A percentile compares a stretch with the other conserved stretches of the same genome.
Evolutionary conservation across 2,113 vertebrate species (phyloP).

Genomic region (Cinclus cinclus): DNA sequence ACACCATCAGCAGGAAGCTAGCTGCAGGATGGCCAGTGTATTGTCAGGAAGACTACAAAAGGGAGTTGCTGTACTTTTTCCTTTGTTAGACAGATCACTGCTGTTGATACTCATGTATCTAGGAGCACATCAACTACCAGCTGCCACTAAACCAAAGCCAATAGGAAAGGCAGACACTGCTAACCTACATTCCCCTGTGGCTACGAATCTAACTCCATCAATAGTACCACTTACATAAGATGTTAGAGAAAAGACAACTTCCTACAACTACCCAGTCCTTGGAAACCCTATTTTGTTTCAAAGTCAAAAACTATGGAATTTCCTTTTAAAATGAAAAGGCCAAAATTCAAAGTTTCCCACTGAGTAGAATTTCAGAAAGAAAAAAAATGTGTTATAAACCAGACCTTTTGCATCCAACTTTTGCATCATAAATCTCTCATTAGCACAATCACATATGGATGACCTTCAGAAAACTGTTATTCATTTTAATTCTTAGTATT

Average conservation of each 20-base stretch:
- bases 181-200: not conserved
- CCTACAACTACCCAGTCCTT: not conserved
- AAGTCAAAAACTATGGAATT: not conserved
- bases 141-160: not conserved
- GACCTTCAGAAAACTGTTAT: not conserved
- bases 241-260: not conserved
- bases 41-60: not conserved
- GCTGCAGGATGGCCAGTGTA: not conserved
- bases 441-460: not conserved
- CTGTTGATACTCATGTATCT: not conserved
- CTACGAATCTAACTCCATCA: not conserved
- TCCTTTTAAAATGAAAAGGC: not conserved
- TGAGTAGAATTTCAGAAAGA: not conserved
- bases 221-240: not conserved
- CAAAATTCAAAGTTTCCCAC: not conserved
- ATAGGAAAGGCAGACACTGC: not conserved
- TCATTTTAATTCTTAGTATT: not conserved
- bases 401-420: not conserved
- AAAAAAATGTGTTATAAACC: not conserved
- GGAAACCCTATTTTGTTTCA: not conserved
- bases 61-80: not conserved
- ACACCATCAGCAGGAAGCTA: not conserved
- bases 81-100: not conserved
- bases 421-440: not conserved
- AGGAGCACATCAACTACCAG: not conserved